Evolutionary conservation across 2,888 invertebrate genomes (phyloP).

Genomic region (Maniola hyperantus): DNA sequence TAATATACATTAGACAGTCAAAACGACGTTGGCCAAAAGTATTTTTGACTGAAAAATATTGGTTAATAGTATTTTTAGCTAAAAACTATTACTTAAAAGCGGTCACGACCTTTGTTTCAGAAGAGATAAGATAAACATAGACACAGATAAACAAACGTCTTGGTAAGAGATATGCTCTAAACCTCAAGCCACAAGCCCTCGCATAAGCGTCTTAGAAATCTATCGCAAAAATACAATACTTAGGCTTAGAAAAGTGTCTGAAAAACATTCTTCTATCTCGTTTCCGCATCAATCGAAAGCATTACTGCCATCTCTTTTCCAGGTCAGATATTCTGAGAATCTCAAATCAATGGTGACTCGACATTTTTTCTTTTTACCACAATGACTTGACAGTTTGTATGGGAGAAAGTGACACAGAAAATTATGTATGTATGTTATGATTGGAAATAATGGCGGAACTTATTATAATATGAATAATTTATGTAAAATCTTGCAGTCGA

Average conservation of each 20-base stretch:
- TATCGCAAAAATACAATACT: conserved; percentile 2
- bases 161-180: no score
- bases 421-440: conserved; percentile 30
- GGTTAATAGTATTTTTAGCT: no score
- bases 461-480: neutral
- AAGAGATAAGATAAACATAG: no score
- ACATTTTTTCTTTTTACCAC: conserved; percentile 19
- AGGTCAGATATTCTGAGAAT: conserved; percentile 17
- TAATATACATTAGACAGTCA: no score
- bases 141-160: no score
- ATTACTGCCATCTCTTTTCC: conserved; percentile 20
- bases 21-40: no score
- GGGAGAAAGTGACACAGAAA: conserved; percentile 38
- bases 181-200: neutral
- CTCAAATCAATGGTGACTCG: conserved; percentile 33
- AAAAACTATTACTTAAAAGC: no score
- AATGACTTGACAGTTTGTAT: conserved; percentile 38
- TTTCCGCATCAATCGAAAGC: neutral
- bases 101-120: no score
- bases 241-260: conserved; percentile 1
- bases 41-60: no score
- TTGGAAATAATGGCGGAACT: conserved; percentile 18
- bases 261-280: conserved; percentile 4
- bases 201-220: conserved; percentile 1
- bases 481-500: neutral